Percentiles rank a stretch among this genome's conserved stretches.
Evolutionary conservation across 2,113 vertebrate species (phyloP).

Genomic region (Ceyx cyanopectus): DNA sequence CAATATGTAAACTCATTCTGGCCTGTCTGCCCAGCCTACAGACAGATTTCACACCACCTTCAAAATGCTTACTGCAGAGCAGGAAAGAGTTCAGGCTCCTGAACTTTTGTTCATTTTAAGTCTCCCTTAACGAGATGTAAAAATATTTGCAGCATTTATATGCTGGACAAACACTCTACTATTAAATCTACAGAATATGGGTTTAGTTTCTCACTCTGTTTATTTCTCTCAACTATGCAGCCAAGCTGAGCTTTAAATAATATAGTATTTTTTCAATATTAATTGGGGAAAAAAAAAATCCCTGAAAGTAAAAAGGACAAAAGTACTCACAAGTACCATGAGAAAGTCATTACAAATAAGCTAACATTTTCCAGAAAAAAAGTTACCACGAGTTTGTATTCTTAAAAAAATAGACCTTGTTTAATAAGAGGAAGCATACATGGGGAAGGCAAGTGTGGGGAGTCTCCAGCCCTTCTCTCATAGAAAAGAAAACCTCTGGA

Average conservation of each 20-base stretch:
- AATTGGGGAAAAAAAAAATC: not conserved
- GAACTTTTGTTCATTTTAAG: not conserved
- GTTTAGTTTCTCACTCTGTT: not conserved
- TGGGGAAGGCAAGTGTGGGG: not conserved
- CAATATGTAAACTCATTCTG: conserved; percentile 2
- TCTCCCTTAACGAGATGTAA: not conserved
- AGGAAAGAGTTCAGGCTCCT: not conserved
- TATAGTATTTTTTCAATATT: not conserved
- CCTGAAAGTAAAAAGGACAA: not conserved
- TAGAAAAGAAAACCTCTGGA: conserved; percentile 53
- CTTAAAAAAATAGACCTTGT: conserved; percentile 46
- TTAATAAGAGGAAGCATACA: conserved; percentile 37
- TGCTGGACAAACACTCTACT: not conserved
- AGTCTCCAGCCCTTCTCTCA: not conserved
- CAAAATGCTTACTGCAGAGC: not conserved
- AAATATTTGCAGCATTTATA: not conserved
- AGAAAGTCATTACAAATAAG: not conserved
- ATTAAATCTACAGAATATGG: not conserved
- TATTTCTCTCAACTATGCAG: not conserved
- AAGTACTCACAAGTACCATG: not conserved
- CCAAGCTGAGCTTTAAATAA: not conserved
- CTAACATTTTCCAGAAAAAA: not conserved
- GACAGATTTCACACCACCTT: not conserved
- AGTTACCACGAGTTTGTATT: not conserved
- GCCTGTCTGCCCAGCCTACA: not conserved